These are phyloP conservation scores for Vanessa tameamea DNA, from an alignment of 1,140 invertebrate genomes.

Conservation along the genomic window DNA sequence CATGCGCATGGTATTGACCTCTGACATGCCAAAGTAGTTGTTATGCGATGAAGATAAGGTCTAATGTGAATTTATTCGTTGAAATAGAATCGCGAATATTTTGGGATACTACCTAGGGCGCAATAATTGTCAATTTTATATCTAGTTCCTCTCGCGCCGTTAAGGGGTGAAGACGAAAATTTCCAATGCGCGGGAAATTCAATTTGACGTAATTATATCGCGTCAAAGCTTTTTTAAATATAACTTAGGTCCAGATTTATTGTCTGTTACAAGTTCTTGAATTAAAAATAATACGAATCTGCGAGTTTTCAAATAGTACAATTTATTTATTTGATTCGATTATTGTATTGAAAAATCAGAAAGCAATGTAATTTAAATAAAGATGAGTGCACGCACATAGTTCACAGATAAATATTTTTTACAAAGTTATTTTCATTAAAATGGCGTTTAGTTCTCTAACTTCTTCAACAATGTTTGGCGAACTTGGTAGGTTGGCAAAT, in stretches of 20 bases:
- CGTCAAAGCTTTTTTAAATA: too few relatives aligned
- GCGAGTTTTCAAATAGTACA: too few relatives aligned
- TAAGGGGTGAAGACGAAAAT: slow-evolving; percentile 21
- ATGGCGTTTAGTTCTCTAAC: slow-evolving; percentile 72
- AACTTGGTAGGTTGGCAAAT: slow-evolving; percentile 67
- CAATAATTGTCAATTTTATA: slow-evolving; percentile 44
- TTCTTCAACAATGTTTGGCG: slow-evolving; percentile 69
- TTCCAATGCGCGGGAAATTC: slow-evolving; percentile 7
- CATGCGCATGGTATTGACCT: slow-evolving; percentile 55
- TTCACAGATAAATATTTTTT: neutral
- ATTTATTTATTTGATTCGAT: too few relatives aligned
- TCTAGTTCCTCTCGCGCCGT: slow-evolving; percentile 39
- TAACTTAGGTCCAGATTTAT: too few relatives aligned
- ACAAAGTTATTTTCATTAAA: slow-evolving; percentile 6
- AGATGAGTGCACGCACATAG: neutral
- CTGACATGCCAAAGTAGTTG: slow-evolving; percentile 48
- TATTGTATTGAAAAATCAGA: too few relatives aligned
- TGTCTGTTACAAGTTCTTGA: too few relatives aligned
- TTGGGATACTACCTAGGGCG: slow-evolving; percentile 34
- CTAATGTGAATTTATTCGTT: slow-evolving; percentile 29
- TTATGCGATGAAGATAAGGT: slow-evolving; percentile 46
- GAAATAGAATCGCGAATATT: slow-evolving; percentile 33
- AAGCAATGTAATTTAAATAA: neutral
- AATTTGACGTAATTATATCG: slow-evolving; percentile 3
- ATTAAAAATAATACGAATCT: too few relatives aligned